These are phyloP conservation scores for Pseudochaenichthys georgianus DNA, from an alignment of 2,797 vertebrate species.

Conservation along the genomic window DNA sequence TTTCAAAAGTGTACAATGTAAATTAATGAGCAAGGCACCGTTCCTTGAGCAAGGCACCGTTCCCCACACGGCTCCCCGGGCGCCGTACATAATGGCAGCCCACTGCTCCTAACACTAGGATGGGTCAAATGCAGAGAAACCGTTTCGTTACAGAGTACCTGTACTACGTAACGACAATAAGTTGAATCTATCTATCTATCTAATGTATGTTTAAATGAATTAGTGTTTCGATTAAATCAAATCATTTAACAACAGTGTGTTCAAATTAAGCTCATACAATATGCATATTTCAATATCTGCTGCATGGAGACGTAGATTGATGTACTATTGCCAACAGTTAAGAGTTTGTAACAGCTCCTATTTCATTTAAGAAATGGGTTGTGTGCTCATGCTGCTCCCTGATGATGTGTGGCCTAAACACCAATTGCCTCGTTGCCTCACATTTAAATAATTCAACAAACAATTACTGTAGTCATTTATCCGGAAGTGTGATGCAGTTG, in stretches of 20 bases:
- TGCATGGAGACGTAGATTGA: constrained; percentile 12
- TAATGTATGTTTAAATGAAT: constrained; percentile 3
- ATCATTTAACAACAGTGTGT: constrained; percentile 7
- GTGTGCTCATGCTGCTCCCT: constrained; percentile 42
- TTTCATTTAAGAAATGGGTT: constrained; percentile 40
- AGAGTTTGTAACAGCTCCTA: constrained; percentile 28
- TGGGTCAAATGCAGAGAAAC: too few relatives aligned
- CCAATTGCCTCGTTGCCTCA: constrained; percentile 41
- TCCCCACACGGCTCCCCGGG: too few relatives aligned
- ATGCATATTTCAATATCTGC: constrained; percentile 31
- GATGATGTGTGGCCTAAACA: constrained; percentile 60
- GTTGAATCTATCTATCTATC: too few relatives aligned
- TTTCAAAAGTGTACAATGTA: too few relatives aligned
- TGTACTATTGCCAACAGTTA: constrained; percentile 45
- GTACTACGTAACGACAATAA: too few relatives aligned
- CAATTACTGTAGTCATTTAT: constrained; percentile 60
- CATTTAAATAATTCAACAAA: constrained; percentile 71
- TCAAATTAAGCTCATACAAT: constrained; percentile 26
- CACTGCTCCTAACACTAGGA: too few relatives aligned
- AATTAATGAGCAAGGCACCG: background rate
- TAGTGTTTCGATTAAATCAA: constrained; percentile 1
- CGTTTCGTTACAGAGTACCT: too few relatives aligned
- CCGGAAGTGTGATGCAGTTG: constrained; percentile 46
- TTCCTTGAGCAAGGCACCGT: too few relatives aligned
- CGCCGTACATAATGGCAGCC: too few relatives aligned